Percentiles rank a stretch among this genome's conserved stretches.
Conservation (phyloP, 2,113 vertebrate genomes). For the Lycocorax pyrrhopterus region DNA sequence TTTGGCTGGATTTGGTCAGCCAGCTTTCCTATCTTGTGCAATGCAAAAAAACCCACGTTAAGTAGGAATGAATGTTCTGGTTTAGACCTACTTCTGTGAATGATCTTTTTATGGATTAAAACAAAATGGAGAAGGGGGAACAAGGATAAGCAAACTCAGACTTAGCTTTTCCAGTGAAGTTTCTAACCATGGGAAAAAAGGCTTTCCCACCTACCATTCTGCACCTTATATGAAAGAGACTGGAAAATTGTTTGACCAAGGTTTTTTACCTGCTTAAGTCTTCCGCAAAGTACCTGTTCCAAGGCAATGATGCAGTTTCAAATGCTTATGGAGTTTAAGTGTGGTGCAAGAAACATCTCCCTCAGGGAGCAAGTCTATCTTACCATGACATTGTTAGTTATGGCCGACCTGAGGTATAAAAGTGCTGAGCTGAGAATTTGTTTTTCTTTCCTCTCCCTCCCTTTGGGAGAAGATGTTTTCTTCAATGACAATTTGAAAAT, state of each 20-base stretch:
- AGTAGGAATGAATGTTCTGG: slow-evolving; percentile 28
- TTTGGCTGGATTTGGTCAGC: slow-evolving; percentile 35
- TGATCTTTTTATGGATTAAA: slow-evolving; percentile 21
- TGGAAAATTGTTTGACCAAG: slow-evolving; percentile 7
- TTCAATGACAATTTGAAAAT: slow-evolving; percentile 39
- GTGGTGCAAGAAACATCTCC: slow-evolving; percentile 16
- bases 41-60: background rate
- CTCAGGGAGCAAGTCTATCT: background rate
- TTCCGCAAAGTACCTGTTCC: background rate
- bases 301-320: background rate
- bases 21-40: background rate
- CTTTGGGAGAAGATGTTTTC: slow-evolving; percentile 39
- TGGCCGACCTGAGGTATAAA: slow-evolving; percentile 17
- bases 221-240: background rate
- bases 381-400: background rate
- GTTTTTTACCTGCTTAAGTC: slow-evolving; percentile 1
- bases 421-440: slow-evolving; percentile 51
- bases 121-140: slow-evolving; percentile 26
- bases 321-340: slow-evolving; percentile 22
- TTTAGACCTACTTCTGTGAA: slow-evolving; percentile 33
- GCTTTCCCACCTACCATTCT: background rate
- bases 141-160: slow-evolving; percentile 50
- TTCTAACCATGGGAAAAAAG: background rate
- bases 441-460: slow-evolving; percentile 29
- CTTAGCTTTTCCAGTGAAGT: slow-evolving; percentile 29